Evolutionary conservation across 1,140 invertebrate genomes (phyloP).

Genomic region (Dufourea novaeangliae): DNA sequence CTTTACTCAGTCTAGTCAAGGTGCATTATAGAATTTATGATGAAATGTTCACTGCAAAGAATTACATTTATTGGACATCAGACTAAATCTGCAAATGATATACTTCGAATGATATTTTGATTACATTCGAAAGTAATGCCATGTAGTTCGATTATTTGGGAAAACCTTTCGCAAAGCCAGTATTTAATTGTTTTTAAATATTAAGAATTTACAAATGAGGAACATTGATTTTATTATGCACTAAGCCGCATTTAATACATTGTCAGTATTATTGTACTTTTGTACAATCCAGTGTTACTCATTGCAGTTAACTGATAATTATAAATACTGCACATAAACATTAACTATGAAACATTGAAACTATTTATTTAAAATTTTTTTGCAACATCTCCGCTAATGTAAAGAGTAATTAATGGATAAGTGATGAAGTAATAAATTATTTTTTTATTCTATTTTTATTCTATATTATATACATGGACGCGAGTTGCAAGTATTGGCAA

Average conservation of each 20-base stretch:
- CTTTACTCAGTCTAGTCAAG: neutral
- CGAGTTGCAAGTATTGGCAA: neutral
- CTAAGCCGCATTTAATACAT: neutral
- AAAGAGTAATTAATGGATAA: neutral
- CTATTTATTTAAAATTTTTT: slow-evolving; percentile 1
- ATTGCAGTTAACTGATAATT: neutral
- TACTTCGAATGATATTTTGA: neutral
- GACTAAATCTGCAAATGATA: neutral
- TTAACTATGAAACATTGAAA: slow-evolving; percentile 22
- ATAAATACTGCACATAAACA: neutral
- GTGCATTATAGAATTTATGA: neutral
- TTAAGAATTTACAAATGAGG: neutral
- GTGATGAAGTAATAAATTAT: neutral
- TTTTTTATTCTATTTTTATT: slow-evolving; percentile 11
- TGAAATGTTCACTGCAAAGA: neutral
- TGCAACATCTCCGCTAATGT: neutral
- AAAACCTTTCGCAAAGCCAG: too few species aligned
- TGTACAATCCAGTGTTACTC: neutral
- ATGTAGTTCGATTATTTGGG: neutral
- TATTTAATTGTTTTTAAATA: too few species aligned
- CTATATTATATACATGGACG: neutral
- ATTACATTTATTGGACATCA: slow-evolving; percentile 11
- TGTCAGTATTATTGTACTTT: slow-evolving; percentile 17
- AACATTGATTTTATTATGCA: neutral
- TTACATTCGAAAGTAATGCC: neutral